Percentiles rank a stretch among this genome's conserved stretches.
These are phyloP conservation scores for Heliconius hermathena DNA, from an alignment of 1,140 invertebrate species.

Conservation along the genomic window DNA sequence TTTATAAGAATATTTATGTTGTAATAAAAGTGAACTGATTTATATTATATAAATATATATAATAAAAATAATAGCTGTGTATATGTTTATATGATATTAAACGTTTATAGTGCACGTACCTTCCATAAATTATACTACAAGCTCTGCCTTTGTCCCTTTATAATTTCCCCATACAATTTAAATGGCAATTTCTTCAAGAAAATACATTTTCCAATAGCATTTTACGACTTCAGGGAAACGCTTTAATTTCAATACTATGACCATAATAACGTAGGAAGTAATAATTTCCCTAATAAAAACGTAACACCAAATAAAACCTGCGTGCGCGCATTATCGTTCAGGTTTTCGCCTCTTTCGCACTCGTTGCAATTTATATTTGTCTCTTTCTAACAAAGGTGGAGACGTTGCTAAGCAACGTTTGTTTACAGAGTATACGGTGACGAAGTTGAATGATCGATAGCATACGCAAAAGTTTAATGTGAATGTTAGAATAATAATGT, in stretches of 20 bases:
- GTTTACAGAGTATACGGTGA: constrained; percentile 50
- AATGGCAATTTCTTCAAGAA: constrained; percentile 1
- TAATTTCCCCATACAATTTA: neutral
- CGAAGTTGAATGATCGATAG: constrained; percentile 47
- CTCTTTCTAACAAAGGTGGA: constrained; percentile 23
- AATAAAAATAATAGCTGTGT: no score
- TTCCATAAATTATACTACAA: neutral
- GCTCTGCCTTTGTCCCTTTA: neutral
- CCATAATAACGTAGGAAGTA: constrained; percentile 46
- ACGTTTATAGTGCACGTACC: neutral
- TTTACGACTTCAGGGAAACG: constrained; percentile 35
- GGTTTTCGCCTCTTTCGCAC: constrained; percentile 37
- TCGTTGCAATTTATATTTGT: neutral
- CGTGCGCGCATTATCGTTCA: constrained; percentile 56
- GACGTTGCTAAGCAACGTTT: constrained; percentile 52
- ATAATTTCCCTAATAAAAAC: constrained; percentile 58
- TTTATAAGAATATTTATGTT: neutral
- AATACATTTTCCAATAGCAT: constrained; percentile 17
- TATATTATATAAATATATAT: no score
- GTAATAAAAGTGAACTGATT: neutral
- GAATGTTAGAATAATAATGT: neutral
- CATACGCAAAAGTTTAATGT: constrained; percentile 37
- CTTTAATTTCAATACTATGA: constrained; percentile 32
- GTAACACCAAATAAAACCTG: constrained; percentile 43
- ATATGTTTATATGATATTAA: neutral